Percentiles rank a stretch among this genome's conserved stretches.
Evolutionary conservation across 1,140 invertebrate genomes (phyloP).

Genomic region (Holcopasites calliopsidis): DNA sequence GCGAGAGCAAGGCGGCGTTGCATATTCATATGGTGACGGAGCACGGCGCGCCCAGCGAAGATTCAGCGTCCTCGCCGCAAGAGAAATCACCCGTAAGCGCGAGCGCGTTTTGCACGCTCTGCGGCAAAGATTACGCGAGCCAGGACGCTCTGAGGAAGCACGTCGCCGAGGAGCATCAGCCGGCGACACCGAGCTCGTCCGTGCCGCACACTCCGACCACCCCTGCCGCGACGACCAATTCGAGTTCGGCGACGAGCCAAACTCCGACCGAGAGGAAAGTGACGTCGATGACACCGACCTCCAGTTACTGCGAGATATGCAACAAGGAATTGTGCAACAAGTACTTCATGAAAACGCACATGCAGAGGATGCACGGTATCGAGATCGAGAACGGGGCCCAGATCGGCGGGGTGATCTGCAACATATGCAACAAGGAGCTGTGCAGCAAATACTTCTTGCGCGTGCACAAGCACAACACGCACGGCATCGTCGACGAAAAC

Average conservation of each 20-base stretch:
- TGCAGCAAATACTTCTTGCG: constrained; percentile 98
- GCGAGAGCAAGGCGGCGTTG: constrained; percentile 81
- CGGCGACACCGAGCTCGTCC: constrained; percentile 47
- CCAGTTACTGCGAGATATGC: constrained; percentile 98
- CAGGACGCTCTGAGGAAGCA: constrained; percentile 82
- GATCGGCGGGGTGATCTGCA: constrained; percentile 95
- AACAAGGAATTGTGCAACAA: constrained; percentile 99
- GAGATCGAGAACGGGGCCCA: constrained; percentile 95
- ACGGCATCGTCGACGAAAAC: constrained; percentile 92
- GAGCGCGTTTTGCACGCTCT: constrained; percentile 77
- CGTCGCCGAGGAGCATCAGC: constrained; percentile 81
- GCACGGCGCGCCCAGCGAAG: constrained; percentile 76
- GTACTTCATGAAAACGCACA: constrained; percentile 99
- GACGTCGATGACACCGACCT: constrained; percentile 83
- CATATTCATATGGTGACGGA: constrained; percentile 83
- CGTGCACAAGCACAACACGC: constrained; percentile 98
- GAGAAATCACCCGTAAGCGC: constrained; percentile 39
- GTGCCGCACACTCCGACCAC: constrained; percentile 52
- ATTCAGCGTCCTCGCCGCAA: constrained; percentile 54
- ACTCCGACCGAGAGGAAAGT: constrained; percentile 62
- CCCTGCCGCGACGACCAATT: constrained; percentile 47
- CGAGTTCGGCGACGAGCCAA: constrained; percentile 40
- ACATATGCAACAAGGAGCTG: constrained; percentile 98
- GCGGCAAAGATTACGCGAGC: constrained; percentile 81
- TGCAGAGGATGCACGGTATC: constrained; percentile 99